Conservation (phyloP, 1,140 invertebrate genomes). For the Dysdera silvatica region DNA sequence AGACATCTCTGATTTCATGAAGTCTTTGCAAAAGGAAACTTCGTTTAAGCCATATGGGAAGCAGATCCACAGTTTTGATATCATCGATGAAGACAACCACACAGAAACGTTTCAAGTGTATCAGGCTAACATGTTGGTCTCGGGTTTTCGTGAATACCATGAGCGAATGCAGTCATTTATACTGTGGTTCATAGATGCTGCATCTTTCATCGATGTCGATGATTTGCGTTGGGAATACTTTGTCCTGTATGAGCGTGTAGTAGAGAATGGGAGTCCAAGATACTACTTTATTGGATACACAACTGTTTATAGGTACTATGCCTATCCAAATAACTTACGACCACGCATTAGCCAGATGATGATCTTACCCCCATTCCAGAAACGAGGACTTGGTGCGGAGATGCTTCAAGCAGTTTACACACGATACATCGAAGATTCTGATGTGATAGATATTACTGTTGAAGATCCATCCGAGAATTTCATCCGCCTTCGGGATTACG, state of each 20-base stretch:
- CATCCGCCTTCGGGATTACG: conserved; percentile 76
- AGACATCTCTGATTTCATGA: conserved; percentile 62
- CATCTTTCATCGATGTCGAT: conserved; percentile 78
- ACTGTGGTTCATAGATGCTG: conserved; percentile 89
- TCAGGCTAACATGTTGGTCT: conserved; percentile 57
- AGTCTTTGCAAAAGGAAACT: conserved; percentile 57
- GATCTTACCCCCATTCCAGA: conserved; percentile 80
- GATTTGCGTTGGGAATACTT: conserved; percentile 71
- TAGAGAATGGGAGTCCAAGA: conserved; percentile 51
- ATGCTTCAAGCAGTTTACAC: conserved; percentile 69
- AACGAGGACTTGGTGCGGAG: conserved; percentile 68
- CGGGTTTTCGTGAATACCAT: conserved; percentile 71
- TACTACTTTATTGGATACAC: conserved; percentile 78
- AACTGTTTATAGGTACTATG: conserved; percentile 90
- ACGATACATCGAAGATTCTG: conserved; percentile 57
- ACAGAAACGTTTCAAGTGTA: conserved; percentile 51
- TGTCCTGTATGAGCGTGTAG: conserved; percentile 61
- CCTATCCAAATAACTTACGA: conserved; percentile 74
- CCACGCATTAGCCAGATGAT: conserved; percentile 87
- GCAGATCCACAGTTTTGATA: conserved; percentile 53
- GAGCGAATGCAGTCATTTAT: conserved; percentile 80
- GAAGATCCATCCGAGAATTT: conserved; percentile 88
- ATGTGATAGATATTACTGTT: conserved; percentile 80
- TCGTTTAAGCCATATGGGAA: conserved; percentile 63
- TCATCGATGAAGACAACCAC: conserved; percentile 33